These are phyloP conservation scores for Punctoribates punctum DNA, from an alignment of 2,888 invertebrate species.

Conservation along the genomic window DNA sequence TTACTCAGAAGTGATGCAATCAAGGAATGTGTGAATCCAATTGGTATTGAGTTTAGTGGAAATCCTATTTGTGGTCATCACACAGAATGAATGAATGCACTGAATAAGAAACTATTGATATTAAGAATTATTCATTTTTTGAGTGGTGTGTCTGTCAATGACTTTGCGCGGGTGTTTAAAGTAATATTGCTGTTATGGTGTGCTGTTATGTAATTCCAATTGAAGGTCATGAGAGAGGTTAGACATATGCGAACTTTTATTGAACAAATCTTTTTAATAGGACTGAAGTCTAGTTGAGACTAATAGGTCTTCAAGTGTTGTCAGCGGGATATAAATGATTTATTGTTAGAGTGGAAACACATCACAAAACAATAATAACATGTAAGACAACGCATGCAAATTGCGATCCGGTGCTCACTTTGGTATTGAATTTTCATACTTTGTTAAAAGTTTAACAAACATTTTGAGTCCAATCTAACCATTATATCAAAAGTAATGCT, in stretches of 20 bases:
- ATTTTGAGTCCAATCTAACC: neutral
- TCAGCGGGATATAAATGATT: conserved; percentile 28
- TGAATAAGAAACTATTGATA: too few species aligned
- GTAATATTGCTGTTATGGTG: neutral
- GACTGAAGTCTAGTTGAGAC: neutral
- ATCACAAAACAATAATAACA: conserved; percentile 19
- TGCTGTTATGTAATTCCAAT: conserved; percentile 30
- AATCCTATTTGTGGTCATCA: too few species aligned
- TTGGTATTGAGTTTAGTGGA: too few species aligned
- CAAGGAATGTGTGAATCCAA: too few species aligned
- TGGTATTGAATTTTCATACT: neutral
- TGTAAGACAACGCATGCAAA: conserved; percentile 9
- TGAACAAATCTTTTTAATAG: conserved; percentile 28
- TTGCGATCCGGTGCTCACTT: neutral
- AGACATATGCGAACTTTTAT: conserved; percentile 24
- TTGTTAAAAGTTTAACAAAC: neutral
- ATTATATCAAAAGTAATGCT: neutral
- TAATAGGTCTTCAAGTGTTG: conserved; percentile 11
- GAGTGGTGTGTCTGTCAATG: conserved; percentile 11
- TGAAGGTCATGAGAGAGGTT: conserved; percentile 31
- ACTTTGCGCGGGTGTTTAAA: conserved; percentile 27
- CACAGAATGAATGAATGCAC: too few species aligned
- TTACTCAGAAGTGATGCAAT: too few species aligned
- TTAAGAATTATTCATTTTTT: neutral
- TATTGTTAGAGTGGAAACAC: conserved; percentile 12